Percentiles rank a stretch among this genome's conserved stretches.
Conservation (phyloP, 2,888 invertebrate genomes). For the Mimachlamys varia region DNA sequence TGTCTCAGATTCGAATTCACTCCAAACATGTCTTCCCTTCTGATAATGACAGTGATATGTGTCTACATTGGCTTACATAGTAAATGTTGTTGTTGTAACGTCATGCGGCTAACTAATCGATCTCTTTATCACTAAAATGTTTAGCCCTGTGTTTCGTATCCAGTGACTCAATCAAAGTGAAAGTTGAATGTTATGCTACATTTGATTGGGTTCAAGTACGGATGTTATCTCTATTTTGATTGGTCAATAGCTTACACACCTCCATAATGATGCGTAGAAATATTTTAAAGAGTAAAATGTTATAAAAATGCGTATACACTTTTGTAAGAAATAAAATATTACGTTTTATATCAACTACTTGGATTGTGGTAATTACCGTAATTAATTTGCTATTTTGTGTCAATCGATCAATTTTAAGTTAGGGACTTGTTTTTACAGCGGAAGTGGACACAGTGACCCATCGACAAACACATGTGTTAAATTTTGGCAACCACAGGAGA, state of each 20-base stretch:
- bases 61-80: background rate
- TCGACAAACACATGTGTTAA: background rate
- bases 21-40: background rate
- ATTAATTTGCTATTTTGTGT: background rate
- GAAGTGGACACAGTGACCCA: background rate
- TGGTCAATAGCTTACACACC: conserved; percentile 38
- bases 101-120: background rate
- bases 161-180: conserved; percentile 26
- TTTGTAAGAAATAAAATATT: background rate
- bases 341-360: background rate
- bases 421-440: background rate
- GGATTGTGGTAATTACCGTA: background rate
- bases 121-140: background rate
- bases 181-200: background rate
- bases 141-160: background rate
- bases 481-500: background rate
- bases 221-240: conserved; percentile 39
- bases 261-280: conserved; percentile 35
- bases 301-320: background rate
- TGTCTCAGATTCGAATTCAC: no score
- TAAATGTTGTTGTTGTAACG: background rate
- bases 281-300: background rate
- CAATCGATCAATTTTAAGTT: background rate
- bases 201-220: background rate
- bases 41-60: background rate